phyloP scores from a whole-genome alignment of 2,113 vertebrate species.

The Callopanchax toddi region DNA sequence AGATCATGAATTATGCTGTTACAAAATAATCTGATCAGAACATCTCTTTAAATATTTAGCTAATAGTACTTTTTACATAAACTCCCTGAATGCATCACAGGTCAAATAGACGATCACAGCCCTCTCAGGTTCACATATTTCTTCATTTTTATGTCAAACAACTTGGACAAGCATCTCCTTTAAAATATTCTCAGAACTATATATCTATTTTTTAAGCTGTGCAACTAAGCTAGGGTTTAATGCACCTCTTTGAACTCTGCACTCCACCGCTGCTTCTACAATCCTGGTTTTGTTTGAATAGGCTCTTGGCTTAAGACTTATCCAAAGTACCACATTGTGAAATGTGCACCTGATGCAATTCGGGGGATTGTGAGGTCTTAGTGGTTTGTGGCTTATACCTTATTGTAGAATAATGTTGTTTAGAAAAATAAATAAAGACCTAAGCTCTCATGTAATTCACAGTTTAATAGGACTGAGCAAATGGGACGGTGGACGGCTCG shows the following conservation, averaged over 20 bases:
- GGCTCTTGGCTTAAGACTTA: constrained; percentile 57
- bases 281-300: constrained; percentile 53
- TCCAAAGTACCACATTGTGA: constrained; percentile 54
- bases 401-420: constrained; percentile 54
- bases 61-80: neutral
- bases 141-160: constrained; percentile 5
- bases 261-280: constrained; percentile 39
- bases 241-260: constrained; percentile 35
- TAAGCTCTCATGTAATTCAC: constrained; percentile 49
- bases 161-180: constrained; percentile 39
- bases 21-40: too few species aligned
- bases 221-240: constrained; percentile 36
- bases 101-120: constrained; percentile 35
- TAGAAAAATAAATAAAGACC: constrained; percentile 58
- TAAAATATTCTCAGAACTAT: constrained; percentile 34
- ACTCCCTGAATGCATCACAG: constrained; percentile 8
- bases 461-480: constrained; percentile 45
- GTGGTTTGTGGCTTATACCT: constrained; percentile 45
- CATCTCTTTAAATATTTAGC: too few species aligned
- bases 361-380: constrained; percentile 41
- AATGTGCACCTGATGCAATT: constrained; percentile 51
- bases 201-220: constrained; percentile 23
- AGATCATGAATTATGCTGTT: neutral
- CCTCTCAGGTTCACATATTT: constrained; percentile 30
- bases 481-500: constrained; percentile 15